Base-by-base conservation (phyloP, 2,113 vertebrate genomes). In the Leptodactylus fuscus region DNA sequence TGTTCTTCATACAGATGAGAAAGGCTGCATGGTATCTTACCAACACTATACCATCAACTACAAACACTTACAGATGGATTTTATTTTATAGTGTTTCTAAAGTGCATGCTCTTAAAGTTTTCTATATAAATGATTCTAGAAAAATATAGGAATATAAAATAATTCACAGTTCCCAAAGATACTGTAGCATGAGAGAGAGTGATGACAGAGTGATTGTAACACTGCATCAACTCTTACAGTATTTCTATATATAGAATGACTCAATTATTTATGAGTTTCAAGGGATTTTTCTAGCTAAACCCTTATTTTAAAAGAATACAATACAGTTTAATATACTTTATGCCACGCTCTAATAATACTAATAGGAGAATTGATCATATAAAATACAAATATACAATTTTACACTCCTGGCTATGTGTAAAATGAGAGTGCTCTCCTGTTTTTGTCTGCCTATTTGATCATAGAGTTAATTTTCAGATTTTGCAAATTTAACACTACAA, bases 1-100 rank as follows among this genome's bases (percentile, higher is more conserved):
- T 27, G 18, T 7, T 80, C 36, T 80, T 62, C 22, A 44, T 44
- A 78, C 75, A 78, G 51, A 78, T 78, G 34, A 44, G 38, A 46
- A 81, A 81, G 53, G 36, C 24, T 44, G 13, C 55, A 65, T 11
- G 15, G 55, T 38, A 80, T 80, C 55, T 41, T 81, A 65, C 55
- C 55, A 65, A 24, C 36, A 46, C 5, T 58, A 38, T 55, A 36
- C 75, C 48, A 78, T 78, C 75, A 44, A 62, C 55, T 55, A 78
- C 32, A 62, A n/a, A 81, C 38, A 65, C 12, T 4, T 16, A 11
- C 22, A 62, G 55, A 62, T 29, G 48, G 15, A 62, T 81, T 81
- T 81, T 81, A 81, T 81, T 81, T 44, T 22, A 27, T 20, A 53
- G 6, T 34, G 6, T 55, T 53, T 62, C 12, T 16, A 44, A 76